phyloP scores from a whole-genome alignment of 2,797 vertebrate species.

The Gallinago nigripennis region DNA sequence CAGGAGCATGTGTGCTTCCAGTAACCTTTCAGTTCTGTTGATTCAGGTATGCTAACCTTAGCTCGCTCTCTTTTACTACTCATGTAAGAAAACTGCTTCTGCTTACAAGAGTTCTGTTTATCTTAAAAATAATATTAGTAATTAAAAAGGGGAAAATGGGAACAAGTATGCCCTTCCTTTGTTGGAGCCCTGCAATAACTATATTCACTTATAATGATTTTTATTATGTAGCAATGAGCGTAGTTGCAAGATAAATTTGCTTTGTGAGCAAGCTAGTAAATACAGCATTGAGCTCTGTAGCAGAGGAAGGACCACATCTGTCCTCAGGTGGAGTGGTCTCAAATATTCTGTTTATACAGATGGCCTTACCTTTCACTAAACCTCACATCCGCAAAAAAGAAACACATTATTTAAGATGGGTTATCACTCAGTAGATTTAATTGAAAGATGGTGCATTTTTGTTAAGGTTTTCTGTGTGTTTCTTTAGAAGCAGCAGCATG shows the following conservation, averaged over 20 bases:
- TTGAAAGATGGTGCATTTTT: not conserved
- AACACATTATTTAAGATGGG: not conserved
- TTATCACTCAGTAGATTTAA: not conserved
- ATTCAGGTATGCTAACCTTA: not conserved
- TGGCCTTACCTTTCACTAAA: not conserved
- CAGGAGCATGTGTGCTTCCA: not conserved
- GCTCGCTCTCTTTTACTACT: not conserved
- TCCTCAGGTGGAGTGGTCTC: not conserved
- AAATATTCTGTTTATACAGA: not conserved
- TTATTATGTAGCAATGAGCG: not conserved
- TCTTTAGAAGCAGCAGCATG: not conserved
- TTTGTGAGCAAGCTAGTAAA: conserved; percentile 14
- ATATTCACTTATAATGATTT: conserved; percentile 20
- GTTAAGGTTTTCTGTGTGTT: not conserved
- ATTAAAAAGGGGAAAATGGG: not conserved
- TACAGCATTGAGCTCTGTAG: not conserved
- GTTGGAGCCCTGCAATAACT: not conserved
- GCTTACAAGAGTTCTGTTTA: not conserved
- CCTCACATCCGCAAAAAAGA: not conserved
- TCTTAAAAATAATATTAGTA: not conserved
- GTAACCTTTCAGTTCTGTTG: not conserved
- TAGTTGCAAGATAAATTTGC: conserved; percentile 11
- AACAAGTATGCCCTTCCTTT: not conserved
- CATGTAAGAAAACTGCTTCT: not conserved
- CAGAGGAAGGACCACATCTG: not conserved